These are phyloP conservation scores for Lineus longissimus DNA, from an alignment of 1,140 invertebrate species.

Conservation along the genomic window DNA sequence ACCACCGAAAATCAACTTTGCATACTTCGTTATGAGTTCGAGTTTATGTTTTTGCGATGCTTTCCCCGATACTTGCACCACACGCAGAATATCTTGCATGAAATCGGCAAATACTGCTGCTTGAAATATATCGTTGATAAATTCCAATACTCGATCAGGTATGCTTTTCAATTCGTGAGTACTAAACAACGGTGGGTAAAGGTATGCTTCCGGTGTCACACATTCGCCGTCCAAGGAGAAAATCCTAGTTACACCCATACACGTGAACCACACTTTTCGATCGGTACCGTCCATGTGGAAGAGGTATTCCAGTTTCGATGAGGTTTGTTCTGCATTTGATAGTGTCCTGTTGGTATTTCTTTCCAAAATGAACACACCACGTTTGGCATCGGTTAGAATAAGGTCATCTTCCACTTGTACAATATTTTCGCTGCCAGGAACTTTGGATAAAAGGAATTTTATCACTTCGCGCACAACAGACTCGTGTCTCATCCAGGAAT, in stretches of 20 bases:
- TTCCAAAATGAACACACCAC: not conserved
- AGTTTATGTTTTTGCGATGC: not conserved
- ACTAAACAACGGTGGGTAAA: not conserved
- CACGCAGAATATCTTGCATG: constrained; percentile 7
- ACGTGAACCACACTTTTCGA: not conserved
- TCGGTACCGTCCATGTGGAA: not conserved
- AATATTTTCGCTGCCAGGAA: not conserved
- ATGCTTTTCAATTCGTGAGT: not conserved
- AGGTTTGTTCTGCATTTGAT: not conserved
- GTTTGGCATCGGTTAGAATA: not conserved
- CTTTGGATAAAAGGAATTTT: not conserved
- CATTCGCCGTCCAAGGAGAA: constrained; percentile 3
- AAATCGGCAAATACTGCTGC: not conserved
- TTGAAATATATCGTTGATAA: not conserved
- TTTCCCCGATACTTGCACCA: not conserved
- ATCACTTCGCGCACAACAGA: not conserved
- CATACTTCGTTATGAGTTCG: not conserved
- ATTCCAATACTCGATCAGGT: not conserved
- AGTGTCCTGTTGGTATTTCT: constrained; percentile 2
- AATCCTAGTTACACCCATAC: constrained; percentile 5
- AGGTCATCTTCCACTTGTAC: constrained; percentile 1
- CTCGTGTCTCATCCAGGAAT: constrained; percentile 5
- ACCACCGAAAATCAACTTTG: not conserved
- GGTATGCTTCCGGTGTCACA: constrained; percentile 2
- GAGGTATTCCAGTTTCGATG: not conserved